Percentiles rank a stretch among this genome's conserved stretches.
These are phyloP conservation scores for Pseudoips prasinana DNA, from an alignment of 2,888 invertebrate genomes.

Conservation along the genomic window DNA sequence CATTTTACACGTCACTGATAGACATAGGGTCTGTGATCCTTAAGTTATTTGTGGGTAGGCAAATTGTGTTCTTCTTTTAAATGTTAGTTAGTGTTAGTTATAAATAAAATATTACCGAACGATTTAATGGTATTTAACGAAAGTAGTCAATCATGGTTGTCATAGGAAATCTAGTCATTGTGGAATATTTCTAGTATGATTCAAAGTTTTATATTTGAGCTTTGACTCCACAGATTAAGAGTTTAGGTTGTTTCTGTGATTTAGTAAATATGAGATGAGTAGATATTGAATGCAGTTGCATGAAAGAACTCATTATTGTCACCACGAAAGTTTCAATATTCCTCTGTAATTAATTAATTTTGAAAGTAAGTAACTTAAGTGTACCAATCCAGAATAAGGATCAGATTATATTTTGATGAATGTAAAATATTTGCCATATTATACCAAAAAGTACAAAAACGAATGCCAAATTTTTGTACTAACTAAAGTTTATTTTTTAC, in stretches of 20 bases:
- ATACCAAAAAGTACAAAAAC: constrained; percentile 53
- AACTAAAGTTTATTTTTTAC: constrained; percentile 22
- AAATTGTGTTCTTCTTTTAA: constrained; percentile 16
- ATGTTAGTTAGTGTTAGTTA: constrained; percentile 12
- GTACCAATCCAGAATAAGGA: no score
- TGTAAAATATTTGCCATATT: constrained; percentile 30
- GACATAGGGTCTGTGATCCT: constrained; percentile 25
- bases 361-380: no score
- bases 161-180: neutral
- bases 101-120: constrained; percentile 8
- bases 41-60: constrained; percentile 18
- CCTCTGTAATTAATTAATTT: no score
- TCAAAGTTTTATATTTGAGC: no score
- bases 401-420: no score
- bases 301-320: no score
- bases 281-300: no score
- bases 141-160: neutral
- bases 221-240: constrained; percentile 41
- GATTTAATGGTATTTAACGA: neutral
- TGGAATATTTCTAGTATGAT: neutral
- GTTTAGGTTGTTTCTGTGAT: constrained; percentile 5
- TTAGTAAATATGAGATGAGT: no score
- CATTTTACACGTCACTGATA: constrained; percentile 15
- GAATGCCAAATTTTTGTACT: constrained; percentile 57
- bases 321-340: no score